These are phyloP conservation scores for Theodoxus fluviatilis DNA, from an alignment of 2,888 invertebrate species.

Conservation along the genomic window DNA sequence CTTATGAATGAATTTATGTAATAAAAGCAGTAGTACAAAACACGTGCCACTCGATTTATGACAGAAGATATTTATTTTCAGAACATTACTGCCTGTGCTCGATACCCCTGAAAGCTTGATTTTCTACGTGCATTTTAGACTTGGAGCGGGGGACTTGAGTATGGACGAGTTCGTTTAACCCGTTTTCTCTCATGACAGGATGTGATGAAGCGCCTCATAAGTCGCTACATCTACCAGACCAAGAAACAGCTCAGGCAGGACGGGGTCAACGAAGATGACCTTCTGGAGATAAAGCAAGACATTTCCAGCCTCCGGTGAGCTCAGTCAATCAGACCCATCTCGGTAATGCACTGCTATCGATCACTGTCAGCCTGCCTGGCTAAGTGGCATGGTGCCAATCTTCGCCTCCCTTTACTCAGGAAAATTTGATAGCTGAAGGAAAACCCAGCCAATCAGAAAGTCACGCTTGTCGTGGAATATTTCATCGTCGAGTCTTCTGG, in stretches of 20 bases:
- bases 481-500: no score
- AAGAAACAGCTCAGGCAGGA: constrained; percentile 69
- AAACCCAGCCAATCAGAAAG: no score
- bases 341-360: no score
- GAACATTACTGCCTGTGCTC: not conserved
- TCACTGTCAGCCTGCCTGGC: no score
- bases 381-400: no score
- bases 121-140: not conserved
- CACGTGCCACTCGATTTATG: no score
- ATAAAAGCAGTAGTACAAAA: no score
- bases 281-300: constrained; percentile 71
- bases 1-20: no score
- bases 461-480: no score
- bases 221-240: constrained; percentile 68
- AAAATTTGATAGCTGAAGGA: no score
- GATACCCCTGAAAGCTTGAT: not conserved
- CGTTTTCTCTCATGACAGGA: constrained; percentile 52
- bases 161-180: not conserved
- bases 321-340: no score
- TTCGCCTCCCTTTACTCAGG: no score
- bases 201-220: constrained; percentile 69
- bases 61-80: not conserved
- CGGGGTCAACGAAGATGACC: constrained; percentile 70
- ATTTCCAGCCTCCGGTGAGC: constrained; percentile 69
- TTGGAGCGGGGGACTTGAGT: not conserved